Evolutionary conservation across 2,797 vertebrate species (phyloP), one percentile per base, ranked within the genome.

Genomic region (Rhinatrema bivittatum): DNA sequence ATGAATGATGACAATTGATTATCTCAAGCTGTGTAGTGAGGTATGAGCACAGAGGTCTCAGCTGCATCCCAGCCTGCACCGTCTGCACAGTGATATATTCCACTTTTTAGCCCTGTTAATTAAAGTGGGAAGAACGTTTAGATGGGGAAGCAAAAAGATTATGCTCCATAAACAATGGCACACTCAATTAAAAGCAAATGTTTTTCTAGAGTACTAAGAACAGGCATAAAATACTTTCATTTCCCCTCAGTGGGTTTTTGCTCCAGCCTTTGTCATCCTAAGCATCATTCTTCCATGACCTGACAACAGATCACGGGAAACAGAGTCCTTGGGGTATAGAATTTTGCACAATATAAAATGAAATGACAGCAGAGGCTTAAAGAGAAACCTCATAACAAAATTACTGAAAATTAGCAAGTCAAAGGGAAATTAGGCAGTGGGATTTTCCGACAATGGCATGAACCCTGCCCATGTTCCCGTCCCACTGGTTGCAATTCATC

Each of bases 1-100:
- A 20, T 50, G 60, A 52, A 21, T 20, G 53, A 46, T 63, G 51
- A 45, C 30, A 41, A 65, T 46, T 40, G 62, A 39, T 53, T 11
- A 32, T 36, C 39, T 13, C 56, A 39, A 43, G 64, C 60, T 36
- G 62, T 17, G 39, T 3, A 1, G 56, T 0, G 7, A 26, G 10
- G 23, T 9, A 6, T 0, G 2, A 1, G 22, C 15, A 34, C 20
- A 39, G 37, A 3, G 12, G 43, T 25, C 65, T 44, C 69, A 71
- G 65, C 65, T 76, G 69, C 1, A 3, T 2, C 36, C 38, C 42
- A 23, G 34, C 31, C 59, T 60, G 34, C 43, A 23, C 35, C 42
- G 39, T 45, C 34, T 16, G 49, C 37, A 45, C 10, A 42, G 38
- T 24, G 44, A 45, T 56, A 42, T 29, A 50, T 22, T 30, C 46